Conservation (phyloP, 2,888 invertebrate genomes). For the Crocallis elinguaria region DNA sequence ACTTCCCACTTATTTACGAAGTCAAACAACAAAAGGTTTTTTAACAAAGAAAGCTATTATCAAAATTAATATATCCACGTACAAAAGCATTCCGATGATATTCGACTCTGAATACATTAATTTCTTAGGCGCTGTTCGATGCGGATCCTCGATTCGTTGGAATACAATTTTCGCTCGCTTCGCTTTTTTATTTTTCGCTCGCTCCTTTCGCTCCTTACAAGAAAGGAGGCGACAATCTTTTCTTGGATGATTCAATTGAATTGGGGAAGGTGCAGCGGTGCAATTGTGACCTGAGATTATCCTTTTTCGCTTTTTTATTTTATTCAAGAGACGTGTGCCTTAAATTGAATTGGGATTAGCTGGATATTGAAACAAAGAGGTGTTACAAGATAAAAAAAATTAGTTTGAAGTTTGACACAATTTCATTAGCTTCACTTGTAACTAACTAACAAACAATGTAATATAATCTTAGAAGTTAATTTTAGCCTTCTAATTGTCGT, state of each 20-base stretch:
- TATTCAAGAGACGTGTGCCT: slow-evolving; percentile 31
- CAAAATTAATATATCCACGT: slow-evolving; percentile 41
- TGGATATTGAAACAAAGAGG: not conserved
- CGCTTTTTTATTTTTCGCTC: slow-evolving; percentile 35
- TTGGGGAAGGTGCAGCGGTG: slow-evolving; percentile 38
- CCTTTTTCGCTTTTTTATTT: slow-evolving; percentile 21
- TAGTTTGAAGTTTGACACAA: too few relatives aligned
- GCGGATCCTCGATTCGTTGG: slow-evolving; percentile 23
- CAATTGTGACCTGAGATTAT: slow-evolving; percentile 45
- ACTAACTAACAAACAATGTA: too few relatives aligned
- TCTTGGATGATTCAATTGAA: slow-evolving; percentile 60
- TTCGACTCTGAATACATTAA: slow-evolving; percentile 43
- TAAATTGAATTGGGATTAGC: slow-evolving; percentile 30
- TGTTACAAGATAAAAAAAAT: too few relatives aligned
- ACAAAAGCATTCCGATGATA: slow-evolving; percentile 41
- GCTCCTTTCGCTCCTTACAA: slow-evolving; percentile 32
- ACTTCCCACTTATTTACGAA: slow-evolving; percentile 34
- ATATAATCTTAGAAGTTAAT: too few relatives aligned
- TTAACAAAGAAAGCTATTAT: slow-evolving; percentile 42
- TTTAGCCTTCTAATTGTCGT: too few relatives aligned
- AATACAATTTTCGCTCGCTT: slow-evolving; percentile 30
- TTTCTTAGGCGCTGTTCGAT: slow-evolving; percentile 35
- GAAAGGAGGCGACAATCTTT: slow-evolving; percentile 50
- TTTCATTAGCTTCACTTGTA: too few relatives aligned
- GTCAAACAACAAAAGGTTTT: slow-evolving; percentile 37